Percentiles rank a stretch among this genome's conserved stretches.
Conservation (phyloP, 2,797 vertebrate genomes). For the Vultur gryphus region DNA sequence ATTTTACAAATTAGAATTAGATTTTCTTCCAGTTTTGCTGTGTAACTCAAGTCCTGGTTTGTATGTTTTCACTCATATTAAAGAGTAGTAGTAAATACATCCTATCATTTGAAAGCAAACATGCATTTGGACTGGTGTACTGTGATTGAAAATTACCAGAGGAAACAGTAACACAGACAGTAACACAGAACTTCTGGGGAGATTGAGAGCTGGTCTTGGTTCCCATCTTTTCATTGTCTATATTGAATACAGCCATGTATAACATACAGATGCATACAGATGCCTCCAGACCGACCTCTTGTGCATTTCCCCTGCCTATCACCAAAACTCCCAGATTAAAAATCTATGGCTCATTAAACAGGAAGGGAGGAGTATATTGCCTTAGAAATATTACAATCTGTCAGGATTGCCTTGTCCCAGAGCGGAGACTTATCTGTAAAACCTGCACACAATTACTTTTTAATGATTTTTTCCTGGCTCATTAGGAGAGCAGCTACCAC, state of each 20-base stretch:
- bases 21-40: neutral
- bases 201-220: neutral
- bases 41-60: neutral
- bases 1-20: neutral
- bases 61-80: neutral
- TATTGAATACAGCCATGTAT: neutral
- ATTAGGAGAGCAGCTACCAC: slow-evolving; percentile 73
- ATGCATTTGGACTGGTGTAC: neutral
- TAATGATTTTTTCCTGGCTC: slow-evolving; percentile 77
- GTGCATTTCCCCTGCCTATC: slow-evolving; percentile 66
- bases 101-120: neutral
- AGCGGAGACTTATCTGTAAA: slow-evolving; percentile 67
- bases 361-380: slow-evolving; percentile 65
- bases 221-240: neutral
- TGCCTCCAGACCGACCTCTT: neutral
- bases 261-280: neutral
- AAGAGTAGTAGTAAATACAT: neutral
- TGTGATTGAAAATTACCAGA: neutral
- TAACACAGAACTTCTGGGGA: neutral
- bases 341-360: slow-evolving; percentile 80
- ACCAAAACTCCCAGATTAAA: slow-evolving; percentile 76
- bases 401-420: slow-evolving; percentile 70
- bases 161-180: neutral
- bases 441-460: slow-evolving; percentile 74
- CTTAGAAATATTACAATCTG: slow-evolving; percentile 70